Evolutionary conservation across 1,140 invertebrate genomes (phyloP).

Genomic region (Platyura marginata): DNA sequence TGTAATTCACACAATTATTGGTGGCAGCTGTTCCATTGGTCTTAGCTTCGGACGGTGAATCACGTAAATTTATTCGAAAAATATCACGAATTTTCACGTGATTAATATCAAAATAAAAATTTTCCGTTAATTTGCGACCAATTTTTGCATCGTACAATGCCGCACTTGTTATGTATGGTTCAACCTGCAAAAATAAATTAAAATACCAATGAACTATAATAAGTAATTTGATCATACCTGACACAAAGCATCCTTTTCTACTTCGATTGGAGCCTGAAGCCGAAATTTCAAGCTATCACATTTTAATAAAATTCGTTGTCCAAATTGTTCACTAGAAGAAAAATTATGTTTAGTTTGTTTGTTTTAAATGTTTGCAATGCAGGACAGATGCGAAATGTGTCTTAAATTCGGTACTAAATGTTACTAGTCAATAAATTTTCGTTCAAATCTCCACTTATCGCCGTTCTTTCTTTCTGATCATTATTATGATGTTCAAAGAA

Average conservation of each 20-base stretch:
- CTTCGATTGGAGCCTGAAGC: conserved; percentile 54
- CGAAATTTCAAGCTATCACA: conserved; percentile 67
- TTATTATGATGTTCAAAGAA: too few relatives aligned
- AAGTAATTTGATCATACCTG: too few relatives aligned
- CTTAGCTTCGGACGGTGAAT: not conserved
- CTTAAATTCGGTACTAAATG: too few relatives aligned
- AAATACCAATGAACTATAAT: conserved; percentile 32
- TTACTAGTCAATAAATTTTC: too few relatives aligned
- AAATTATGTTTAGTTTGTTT: too few relatives aligned
- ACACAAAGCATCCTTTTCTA: not conserved
- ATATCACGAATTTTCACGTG: conserved; percentile 38
- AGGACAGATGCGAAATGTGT: too few relatives aligned
- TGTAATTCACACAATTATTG: conserved; percentile 5
- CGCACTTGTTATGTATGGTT: conserved; percentile 78
- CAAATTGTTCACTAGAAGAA: conserved; percentile 64
- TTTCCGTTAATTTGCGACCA: conserved; percentile 76
- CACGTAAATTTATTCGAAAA: conserved; percentile 24
- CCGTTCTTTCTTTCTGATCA: too few relatives aligned
- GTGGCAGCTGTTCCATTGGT: conserved; percentile 9
- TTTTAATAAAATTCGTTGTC: conserved; percentile 60
- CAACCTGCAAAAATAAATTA: conserved; percentile 77
- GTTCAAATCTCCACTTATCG: too few relatives aligned
- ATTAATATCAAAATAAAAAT: conserved; percentile 85
- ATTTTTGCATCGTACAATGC: conserved; percentile 72
- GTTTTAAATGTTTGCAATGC: too few relatives aligned